Base-by-base conservation (phyloP, 2,113 vertebrate species). In the Alligator sinensis region DNA sequence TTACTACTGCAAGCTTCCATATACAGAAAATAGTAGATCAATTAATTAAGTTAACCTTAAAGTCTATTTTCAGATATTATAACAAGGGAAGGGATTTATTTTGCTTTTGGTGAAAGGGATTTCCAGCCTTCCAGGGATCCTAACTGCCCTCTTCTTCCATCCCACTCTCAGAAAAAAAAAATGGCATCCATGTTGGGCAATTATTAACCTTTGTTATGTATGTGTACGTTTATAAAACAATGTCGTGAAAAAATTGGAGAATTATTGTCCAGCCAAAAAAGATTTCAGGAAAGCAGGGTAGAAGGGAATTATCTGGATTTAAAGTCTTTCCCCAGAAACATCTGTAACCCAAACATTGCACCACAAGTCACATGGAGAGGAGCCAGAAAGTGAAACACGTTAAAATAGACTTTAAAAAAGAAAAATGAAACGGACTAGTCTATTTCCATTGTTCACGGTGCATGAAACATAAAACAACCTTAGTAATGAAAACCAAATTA, bases 261-360 rank as follows among this genome's bases (percentile, higher is more conserved):
- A 90, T 87, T 25, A 94, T 74, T 80, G 90, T 84, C 74, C 80
- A 93, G 96, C 92, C 94, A 92, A 95, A 94, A 93, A 96, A 94
- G 86, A 93, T 83, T 95, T 94, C 84, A 94, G 87, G 80, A 92
- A 96, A 96, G 87, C 84, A 96, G 82, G 75, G 93, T 93, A 84
- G 90, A 94, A 95, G 28, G 77, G 58, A 96, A 90, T 89, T 96
- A 90, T 93, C 96, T 89, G 93, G 94, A 90, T 91, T 94, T 94
- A 88, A 95, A 79, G 77, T 30, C 30, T 89, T 95, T 96, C 90
- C 95, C 88, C 95, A 94, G 91, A 89, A 96, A 92, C 96, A 97
- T 93, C 90, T 95, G 82, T 94, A 92, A 75, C 94, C 95, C 96
- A 97, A 96, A 95, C 88, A 95, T 96, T 96, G 93, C 95, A 96